Percentiles rank a stretch among this genome's conserved stretches.
These are phyloP conservation scores for Clarias macrocephalus DNA, from an alignment of 2,113 vertebrate species.

Conservation along the genomic window DNA sequence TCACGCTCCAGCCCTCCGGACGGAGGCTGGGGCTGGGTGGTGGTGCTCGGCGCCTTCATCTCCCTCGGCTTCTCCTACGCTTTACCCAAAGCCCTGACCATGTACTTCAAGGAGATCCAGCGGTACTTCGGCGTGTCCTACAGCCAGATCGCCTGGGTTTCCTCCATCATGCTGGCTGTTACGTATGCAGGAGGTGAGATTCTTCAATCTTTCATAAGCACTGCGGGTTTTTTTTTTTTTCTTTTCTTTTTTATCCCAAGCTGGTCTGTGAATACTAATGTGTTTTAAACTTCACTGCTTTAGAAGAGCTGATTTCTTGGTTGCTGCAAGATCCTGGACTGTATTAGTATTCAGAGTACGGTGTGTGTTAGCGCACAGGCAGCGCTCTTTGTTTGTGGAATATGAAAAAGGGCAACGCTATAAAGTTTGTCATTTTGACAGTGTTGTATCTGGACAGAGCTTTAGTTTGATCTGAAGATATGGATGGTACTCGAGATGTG, in stretches of 20 bases:
- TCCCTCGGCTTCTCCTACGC: constrained; percentile 80
- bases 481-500: background rate
- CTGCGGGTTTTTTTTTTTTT: background rate
- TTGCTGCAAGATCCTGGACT: background rate
- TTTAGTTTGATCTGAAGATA: background rate
- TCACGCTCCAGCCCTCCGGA: constrained; percentile 66
- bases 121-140: constrained; percentile 74
- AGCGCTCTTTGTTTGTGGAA: background rate
- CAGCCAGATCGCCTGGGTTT: constrained; percentile 77
- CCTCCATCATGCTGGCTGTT: constrained; percentile 78
- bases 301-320: background rate
- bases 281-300: background rate
- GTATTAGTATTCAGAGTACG: constrained; percentile 4
- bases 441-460: background rate
- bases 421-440: background rate
- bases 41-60: constrained; percentile 76
- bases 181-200: constrained; percentile 80
- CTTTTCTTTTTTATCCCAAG: background rate
- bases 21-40: constrained; percentile 79
- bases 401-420: background rate
- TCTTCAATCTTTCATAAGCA: constrained; percentile 24
- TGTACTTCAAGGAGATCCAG: constrained; percentile 83
- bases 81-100: constrained; percentile 79
- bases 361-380: background rate
- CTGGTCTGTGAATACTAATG: constrained; percentile 16